Base-by-base conservation (phyloP, 2,113 vertebrate genomes). In the Silurus glanis region DNA sequence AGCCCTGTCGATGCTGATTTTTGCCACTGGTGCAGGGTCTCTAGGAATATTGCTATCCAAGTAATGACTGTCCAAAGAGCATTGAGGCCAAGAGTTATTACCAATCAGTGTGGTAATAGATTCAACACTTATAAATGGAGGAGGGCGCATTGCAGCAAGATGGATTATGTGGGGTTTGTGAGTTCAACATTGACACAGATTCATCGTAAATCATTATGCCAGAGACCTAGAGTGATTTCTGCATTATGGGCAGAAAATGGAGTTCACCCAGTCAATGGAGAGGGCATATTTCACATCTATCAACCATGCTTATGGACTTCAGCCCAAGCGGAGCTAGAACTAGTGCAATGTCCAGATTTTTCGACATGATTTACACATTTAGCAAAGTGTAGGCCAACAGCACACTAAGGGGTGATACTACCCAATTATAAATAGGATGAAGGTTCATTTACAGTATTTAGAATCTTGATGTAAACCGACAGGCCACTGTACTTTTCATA, bases 141-240 rank as follows among this genome's bases (percentile, higher is more conserved):
- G 87, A 89, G 85, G 88, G 67, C 55, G 87, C 90, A 87, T 93
- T 94, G 93, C 93, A 93, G 93, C 93, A 95, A 95, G 95, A 95
- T 95, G 94, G 94, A 95, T 95, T 95, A 95, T 92, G 94, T 91
- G 92, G 92, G 94, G 93, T 95, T 94, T 95, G 92, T 92, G 93
- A 95, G 94, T 95, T 94, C 93, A 95, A 93, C 94, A 95, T 95
- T 95, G 95, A 95, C 95, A 95, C 94, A 95, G 95, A 95, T 95
- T 95, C 94, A 95, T 95, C 93, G 94, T 95, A 95, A 95, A 95
- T 95, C 95, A 95, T 95, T 95, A 95, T 95, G 93, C 94, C 90
- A 91, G 92, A 92, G 94, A 95, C 93, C 93, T 91, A 89, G 92
- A 94, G 93, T 95, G 94, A 95, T 95, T 95, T 95, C 94, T 95